Evolutionary conservation across 64 coral and sea anemone species (phyloP).

Genomic region (Stichodactyla mertensii): DNA sequence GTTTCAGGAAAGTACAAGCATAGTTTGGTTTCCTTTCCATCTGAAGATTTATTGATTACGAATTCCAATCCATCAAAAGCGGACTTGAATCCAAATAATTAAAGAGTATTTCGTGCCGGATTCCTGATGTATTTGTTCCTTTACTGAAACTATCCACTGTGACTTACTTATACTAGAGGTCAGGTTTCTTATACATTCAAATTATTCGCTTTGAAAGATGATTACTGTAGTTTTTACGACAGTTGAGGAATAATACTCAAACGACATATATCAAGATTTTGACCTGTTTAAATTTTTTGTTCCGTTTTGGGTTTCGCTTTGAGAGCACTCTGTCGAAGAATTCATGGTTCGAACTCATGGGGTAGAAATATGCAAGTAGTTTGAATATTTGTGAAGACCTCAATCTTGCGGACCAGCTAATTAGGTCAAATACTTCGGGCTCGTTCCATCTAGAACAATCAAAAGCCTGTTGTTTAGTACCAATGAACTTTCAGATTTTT

Average conservation of each 20-base stretch:
- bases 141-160: background rate
- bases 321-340: background rate
- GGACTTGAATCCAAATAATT: background rate
- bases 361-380: background rate
- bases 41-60: background rate
- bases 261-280: background rate
- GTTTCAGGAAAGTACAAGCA: constrained; percentile 11
- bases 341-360: background rate
- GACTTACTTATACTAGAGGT: background rate
- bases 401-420: background rate
- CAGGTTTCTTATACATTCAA: background rate
- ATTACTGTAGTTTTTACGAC: background rate
- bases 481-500: background rate
- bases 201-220: background rate
- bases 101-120: background rate
- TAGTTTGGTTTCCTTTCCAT: constrained; percentile 1
- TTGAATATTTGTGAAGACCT: constrained; percentile 21
- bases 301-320: background rate
- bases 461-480: background rate
- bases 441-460: constrained; percentile 19
- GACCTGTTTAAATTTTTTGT: background rate
- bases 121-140: background rate
- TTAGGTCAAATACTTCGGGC: constrained; percentile 18
- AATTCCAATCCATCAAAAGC: background rate
- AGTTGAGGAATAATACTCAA: background rate